These are phyloP conservation scores for Orientallactaga sibirica DNA, from an alignment of 2,797 vertebrate genomes.

Conservation along the genomic window DNA sequence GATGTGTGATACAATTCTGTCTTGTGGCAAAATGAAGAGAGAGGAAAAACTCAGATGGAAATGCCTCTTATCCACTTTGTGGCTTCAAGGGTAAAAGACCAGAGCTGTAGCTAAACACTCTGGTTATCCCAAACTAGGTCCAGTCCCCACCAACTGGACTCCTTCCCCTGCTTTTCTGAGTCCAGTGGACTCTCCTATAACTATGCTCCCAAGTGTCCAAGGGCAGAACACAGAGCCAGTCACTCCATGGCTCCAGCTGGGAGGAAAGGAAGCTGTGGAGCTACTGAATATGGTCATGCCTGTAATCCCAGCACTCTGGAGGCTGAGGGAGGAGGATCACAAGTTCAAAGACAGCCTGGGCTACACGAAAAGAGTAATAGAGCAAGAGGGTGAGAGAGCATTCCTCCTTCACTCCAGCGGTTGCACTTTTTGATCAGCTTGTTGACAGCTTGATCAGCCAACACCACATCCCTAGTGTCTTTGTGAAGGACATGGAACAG, in stretches of 20 bases:
- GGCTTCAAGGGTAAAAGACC: constrained; percentile 18
- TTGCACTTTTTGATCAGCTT: background rate
- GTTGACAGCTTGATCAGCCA: background rate
- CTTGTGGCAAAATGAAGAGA: constrained; percentile 87
- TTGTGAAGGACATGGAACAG: fast-evolving
- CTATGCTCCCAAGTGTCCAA: background rate
- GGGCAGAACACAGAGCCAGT: background rate
- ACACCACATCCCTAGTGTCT: background rate
- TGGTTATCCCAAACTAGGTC: background rate
- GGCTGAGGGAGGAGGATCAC: background rate
- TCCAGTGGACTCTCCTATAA: background rate
- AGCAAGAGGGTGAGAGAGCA: background rate
- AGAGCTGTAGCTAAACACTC: background rate
- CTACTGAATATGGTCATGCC: background rate
- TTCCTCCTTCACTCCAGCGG: background rate
- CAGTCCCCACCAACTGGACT: background rate
- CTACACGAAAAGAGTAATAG: background rate
- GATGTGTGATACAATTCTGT: constrained; percentile 91
- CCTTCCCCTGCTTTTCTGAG: background rate
- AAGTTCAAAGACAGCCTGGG: background rate
- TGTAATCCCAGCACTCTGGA: background rate
- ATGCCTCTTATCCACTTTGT: fast-evolving
- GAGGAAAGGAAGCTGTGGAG: background rate
- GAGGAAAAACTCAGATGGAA: constrained; percentile 70
- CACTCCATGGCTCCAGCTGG: background rate